Base-by-base conservation (phyloP, 1,140 invertebrate genomes). In the Nebria ingens region DNA sequence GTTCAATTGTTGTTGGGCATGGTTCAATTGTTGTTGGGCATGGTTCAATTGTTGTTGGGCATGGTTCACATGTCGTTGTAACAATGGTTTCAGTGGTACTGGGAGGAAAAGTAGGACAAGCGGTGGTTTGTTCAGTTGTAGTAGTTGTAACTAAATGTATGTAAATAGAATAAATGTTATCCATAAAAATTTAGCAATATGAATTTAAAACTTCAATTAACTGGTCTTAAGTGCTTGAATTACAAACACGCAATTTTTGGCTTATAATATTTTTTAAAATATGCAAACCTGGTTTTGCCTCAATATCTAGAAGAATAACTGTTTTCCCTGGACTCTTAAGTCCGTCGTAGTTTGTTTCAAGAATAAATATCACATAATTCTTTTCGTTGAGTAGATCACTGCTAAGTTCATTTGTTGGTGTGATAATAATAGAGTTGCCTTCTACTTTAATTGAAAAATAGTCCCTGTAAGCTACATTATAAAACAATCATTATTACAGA, bases 241-340 rank as follows among this genome's bases (percentile, higher is more conserved):
- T 34, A 9, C 6, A n/a, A 34, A 9, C 6, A 34, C 6, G n/a
- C 25, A 34, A 34, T 34, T 9, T 34, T 34, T 9, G 6, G n/a
- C 25, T 34, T 6, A 34, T 34, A 34, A 34, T 34, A 34, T 34
- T 6, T 34, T 9, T n/a, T 34, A n/a, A 34, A 34, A 34, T 34
- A 34, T 34, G n/a, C 15, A 45, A 2, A 23, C 54, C 40, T 25
- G 22, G 13, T 45, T 53, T 21, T 38, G 22, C 23, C 19, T 53
- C 56, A 15, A 61, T 19, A 21, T 42, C 19, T 20, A 62, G 17
- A 20, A 61, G 20, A 17, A 63, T 52, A 22, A 58, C 51, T 0
- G 58, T 42, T 29, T 20, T 20, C 12, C 55, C 59, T 17, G 9
- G 42, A 6, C 19, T 17, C 13, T 51, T 23, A 11, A 21, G 51